Percentiles rank a stretch among this genome's conserved stretches.
phyloP scores from a whole-genome alignment of 1,140 invertebrate genomes.

The Sycophaga agraensis region DNA sequence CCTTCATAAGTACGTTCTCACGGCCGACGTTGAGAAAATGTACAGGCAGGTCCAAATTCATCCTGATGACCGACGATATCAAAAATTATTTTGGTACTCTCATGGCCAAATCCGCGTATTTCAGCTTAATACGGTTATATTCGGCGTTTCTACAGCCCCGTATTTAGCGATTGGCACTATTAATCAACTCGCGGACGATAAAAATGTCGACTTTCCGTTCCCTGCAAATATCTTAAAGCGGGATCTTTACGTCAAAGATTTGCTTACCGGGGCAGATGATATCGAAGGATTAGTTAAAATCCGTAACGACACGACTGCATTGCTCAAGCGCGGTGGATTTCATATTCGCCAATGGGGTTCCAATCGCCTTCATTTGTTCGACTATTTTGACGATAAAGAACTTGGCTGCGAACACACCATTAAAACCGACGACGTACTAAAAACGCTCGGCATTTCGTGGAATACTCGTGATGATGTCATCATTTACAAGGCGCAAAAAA shows the following conservation, averaged over 20 bases:
- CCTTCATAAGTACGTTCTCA: not conserved
- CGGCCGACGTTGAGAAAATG: constrained; percentile 24
- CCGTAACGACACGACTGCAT: not conserved
- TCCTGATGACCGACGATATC: not conserved
- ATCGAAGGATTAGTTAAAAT: not conserved
- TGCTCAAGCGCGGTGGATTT: not conserved
- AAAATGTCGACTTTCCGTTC: not conserved
- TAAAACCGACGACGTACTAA: not conserved
- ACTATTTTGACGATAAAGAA: not conserved
- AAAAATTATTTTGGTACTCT: not conserved
- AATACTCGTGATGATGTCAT: not conserved
- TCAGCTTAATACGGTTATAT: not conserved
- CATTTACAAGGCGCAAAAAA: not conserved
- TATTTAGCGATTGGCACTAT: constrained; percentile 15
- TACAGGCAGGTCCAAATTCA: constrained; percentile 9
- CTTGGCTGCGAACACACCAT: not conserved
- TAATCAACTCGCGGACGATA: constrained; percentile 8
- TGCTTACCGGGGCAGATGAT: not conserved
- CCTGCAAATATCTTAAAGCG: not conserved
- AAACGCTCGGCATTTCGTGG: constrained; percentile 20
- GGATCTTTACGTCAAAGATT: constrained; percentile 16
- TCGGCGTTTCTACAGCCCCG: not conserved
- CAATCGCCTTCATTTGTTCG: not conserved
- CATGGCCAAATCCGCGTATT: not conserved
- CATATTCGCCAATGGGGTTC: constrained; percentile 10